These are phyloP conservation scores for Cichladusa arquata DNA, from an alignment of 2,113 vertebrate genomes.

Conservation along the genomic window DNA sequence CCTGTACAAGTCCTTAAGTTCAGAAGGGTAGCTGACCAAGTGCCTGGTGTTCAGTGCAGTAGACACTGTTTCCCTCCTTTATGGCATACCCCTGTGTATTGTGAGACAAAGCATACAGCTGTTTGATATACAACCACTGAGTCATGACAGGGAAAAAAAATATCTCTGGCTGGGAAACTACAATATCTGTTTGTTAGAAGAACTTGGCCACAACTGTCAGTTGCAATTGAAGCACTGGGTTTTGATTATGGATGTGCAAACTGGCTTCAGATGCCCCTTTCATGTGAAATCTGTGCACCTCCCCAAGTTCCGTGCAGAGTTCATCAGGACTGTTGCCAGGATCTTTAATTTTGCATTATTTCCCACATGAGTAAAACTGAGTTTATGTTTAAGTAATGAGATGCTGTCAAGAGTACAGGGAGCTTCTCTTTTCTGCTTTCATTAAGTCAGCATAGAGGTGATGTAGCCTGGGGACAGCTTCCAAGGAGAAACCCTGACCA, in stretches of 20 bases:
- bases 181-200: not conserved
- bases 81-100: not conserved
- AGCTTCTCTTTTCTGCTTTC: not conserved
- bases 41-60: not conserved
- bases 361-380: not conserved
- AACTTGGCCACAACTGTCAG: fast-evolving
- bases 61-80: not conserved
- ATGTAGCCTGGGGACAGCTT: not conserved
- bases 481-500: not conserved
- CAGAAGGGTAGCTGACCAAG: not conserved
- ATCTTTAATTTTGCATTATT: not conserved
- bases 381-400: not conserved
- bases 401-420: not conserved
- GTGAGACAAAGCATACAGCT: not conserved
- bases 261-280: not conserved
- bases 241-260: not conserved
- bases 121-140: not conserved
- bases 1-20: not conserved
- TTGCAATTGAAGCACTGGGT: not conserved
- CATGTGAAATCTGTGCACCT: not conserved
- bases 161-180: not conserved
- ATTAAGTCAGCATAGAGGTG: not conserved
- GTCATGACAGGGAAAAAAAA: not conserved
- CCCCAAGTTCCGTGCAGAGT: not conserved
- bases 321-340: not conserved